phyloP scores from a whole-genome alignment of 2,113 vertebrate species.

The Azemiops feae region DNA sequence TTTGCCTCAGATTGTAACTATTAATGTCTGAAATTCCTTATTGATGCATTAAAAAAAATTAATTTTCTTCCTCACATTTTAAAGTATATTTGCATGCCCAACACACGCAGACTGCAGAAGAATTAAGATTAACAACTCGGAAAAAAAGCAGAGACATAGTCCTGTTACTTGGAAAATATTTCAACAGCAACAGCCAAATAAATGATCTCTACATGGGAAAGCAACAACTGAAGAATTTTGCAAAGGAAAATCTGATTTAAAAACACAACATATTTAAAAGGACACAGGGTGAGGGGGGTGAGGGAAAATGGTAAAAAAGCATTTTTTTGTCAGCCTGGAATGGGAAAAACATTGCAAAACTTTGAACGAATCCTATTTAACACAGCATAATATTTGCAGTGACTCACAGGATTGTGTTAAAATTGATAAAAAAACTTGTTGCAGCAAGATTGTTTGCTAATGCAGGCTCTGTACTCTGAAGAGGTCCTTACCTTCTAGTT shows the following conservation, averaged over 20 bases:
- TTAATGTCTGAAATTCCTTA: neutral
- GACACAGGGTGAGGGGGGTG: neutral
- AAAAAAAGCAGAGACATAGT: neutral
- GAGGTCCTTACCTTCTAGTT: neutral
- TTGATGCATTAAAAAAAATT: neutral
- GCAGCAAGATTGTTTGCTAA: neutral
- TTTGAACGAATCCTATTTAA: neutral
- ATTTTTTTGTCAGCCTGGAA: neutral
- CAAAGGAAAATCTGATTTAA: neutral
- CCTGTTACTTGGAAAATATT: neutral
- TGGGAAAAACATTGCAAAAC: neutral
- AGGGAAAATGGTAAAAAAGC: neutral
- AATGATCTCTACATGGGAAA: neutral
- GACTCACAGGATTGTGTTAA: neutral
- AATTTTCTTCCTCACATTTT: constrained; percentile 18
- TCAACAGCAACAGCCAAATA: neutral
- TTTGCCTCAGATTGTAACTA: neutral
- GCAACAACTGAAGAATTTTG: too few species aligned
- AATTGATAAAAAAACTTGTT: neutral
- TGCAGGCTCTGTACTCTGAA: neutral
- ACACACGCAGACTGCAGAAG: neutral
- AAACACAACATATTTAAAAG: neutral
- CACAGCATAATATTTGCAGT: neutral
- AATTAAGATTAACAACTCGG: neutral
- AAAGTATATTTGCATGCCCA: neutral